Evolutionary conservation across 2,797 vertebrate species (phyloP).

Genomic region (Lepilemur septentrionalis): DNA sequence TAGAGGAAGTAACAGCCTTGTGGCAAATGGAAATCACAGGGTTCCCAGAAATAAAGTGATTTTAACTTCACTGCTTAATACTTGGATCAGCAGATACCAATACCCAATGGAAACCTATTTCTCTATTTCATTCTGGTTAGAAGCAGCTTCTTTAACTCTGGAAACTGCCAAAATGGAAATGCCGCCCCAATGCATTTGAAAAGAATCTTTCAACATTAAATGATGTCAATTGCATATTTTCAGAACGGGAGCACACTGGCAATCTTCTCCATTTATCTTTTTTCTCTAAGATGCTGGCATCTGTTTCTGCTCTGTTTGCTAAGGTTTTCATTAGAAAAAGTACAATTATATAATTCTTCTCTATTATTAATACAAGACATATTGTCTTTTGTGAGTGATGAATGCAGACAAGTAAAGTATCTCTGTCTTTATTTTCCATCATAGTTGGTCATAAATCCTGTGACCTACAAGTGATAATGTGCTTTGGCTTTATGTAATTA

Average conservation of each 20-base stretch:
- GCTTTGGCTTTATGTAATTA: conserved; percentile 63
- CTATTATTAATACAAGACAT: conserved; percentile 82
- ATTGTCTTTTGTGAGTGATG: conserved; percentile 81
- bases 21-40: not conserved
- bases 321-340: conserved; percentile 77
- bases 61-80: not conserved
- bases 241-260: conserved; percentile 39
- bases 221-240: not conserved
- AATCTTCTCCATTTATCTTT: conserved; percentile 21
- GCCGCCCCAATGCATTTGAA: not conserved
- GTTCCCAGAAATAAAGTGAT: not conserved
- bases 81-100: not conserved
- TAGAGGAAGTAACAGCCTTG: not conserved
- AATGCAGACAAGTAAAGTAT: conserved; percentile 78
- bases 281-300: conserved; percentile 61
- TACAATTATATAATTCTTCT: conserved; percentile 69
- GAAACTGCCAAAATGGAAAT: conserved; percentile 7
- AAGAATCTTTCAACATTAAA: conserved; percentile 8
- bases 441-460: conserved; percentile 77
- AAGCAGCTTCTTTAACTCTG: not conserved
- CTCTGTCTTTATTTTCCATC: conserved; percentile 76
- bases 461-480: conserved; percentile 76
- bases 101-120: not conserved
- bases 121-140: not conserved
- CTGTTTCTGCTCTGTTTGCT: conserved; percentile 67